Evolutionary conservation across 2,888 invertebrate genomes (phyloP).

Genomic region (Pollenia griseotomentosa): DNA sequence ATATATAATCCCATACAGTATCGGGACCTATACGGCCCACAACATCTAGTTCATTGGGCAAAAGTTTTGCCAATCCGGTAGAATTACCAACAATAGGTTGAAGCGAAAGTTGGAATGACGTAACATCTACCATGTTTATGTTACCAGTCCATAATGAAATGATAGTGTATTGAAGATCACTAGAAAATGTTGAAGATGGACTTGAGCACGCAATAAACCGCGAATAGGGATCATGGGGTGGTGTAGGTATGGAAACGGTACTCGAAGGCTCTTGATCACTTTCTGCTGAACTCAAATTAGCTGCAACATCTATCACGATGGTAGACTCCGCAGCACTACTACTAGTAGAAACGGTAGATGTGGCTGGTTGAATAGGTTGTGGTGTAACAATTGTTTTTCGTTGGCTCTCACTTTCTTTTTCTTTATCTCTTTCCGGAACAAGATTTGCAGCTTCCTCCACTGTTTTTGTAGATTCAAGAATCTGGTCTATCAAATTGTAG

Average conservation of each 20-base stretch:
- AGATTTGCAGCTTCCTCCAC: slow-evolving; percentile 83
- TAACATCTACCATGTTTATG: slow-evolving; percentile 95
- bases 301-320: slow-evolving; percentile 34
- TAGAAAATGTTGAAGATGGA: slow-evolving; percentile 52
- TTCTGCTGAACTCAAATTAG: slow-evolving; percentile 55
- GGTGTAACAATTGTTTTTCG: slow-evolving; percentile 57
- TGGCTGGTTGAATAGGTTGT: slow-evolving; percentile 58
- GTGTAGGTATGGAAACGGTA: slow-evolving; percentile 89
- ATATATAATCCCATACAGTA: slow-evolving; percentile 96
- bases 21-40: slow-evolving; percentile 96
- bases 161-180: slow-evolving; percentile 32
- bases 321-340: slow-evolving; percentile 78
- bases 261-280: slow-evolving; percentile 91
- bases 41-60: slow-evolving; percentile 92
- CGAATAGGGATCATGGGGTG: slow-evolving; percentile 82
- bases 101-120: slow-evolving; percentile 93
- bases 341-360: slow-evolving; percentile 49
- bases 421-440: slow-evolving; percentile 73
- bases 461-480: slow-evolving; percentile 83
- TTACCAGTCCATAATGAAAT: slow-evolving; percentile 87
- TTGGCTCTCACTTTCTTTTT: slow-evolving; percentile 59
- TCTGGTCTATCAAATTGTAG: slow-evolving; percentile 83
- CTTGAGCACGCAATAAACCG: slow-evolving; percentile 75
- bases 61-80: slow-evolving; percentile 76
- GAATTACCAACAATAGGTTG: slow-evolving; percentile 90